phyloP scores from a whole-genome alignment of 2,888 invertebrate genomes.

The Spisula subtruncata region DNA sequence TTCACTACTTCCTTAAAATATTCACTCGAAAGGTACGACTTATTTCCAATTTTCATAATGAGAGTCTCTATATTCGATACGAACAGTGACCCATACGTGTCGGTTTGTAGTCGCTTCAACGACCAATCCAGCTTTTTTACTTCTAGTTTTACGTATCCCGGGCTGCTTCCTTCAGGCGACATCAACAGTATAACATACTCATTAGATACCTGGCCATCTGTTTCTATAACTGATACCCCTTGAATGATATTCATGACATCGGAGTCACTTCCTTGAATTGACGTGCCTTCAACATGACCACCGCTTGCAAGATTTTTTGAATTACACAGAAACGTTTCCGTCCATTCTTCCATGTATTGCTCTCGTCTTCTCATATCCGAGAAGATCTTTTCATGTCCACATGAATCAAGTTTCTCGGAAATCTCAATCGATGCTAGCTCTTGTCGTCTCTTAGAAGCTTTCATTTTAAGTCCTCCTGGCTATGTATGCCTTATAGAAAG shows the following conservation, averaged over 20 bases:
- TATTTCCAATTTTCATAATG: background rate
- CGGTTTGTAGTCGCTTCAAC: too few relatives aligned
- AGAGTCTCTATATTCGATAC: too few relatives aligned
- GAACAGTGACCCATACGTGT: too few relatives aligned
- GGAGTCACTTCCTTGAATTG: background rate
- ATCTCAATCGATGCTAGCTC: too few relatives aligned
- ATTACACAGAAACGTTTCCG: background rate
- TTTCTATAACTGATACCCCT: background rate
- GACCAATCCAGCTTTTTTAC: background rate
- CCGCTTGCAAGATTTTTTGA: constrained; percentile 6
- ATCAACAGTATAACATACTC: background rate
- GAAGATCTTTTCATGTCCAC: too few relatives aligned
- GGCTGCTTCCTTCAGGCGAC: background rate
- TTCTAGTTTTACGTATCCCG: constrained; percentile 6
- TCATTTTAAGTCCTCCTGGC: too few relatives aligned
- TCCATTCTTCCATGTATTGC: background rate
- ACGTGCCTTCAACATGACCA: background rate
- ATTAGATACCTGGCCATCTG: background rate
- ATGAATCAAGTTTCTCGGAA: too few relatives aligned
- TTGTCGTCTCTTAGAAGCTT: too few relatives aligned
- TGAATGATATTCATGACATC: background rate
- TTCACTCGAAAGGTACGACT: background rate
- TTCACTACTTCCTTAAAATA: background rate
- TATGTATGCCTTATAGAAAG: too few relatives aligned
- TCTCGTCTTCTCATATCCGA: too few relatives aligned